Conservation (phyloP, 2,113 vertebrate species). For the Urocynchramus pylzowi region DNA sequence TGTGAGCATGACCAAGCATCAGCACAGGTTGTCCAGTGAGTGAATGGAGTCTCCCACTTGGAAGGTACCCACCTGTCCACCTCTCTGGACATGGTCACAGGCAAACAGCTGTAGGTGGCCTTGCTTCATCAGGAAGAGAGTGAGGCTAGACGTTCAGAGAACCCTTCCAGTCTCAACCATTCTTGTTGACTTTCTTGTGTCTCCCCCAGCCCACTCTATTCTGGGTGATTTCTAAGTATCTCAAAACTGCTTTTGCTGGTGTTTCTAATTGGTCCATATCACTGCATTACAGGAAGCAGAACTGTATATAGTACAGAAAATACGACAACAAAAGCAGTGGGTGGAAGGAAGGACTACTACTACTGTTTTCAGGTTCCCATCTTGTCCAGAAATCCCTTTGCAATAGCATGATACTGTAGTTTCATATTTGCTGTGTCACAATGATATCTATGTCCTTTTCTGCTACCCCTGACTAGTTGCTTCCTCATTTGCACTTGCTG, state of each 20-base stretch:
- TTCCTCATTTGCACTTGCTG: neutral
- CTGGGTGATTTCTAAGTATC: neutral
- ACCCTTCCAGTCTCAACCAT: neutral
- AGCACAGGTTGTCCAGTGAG: neutral
- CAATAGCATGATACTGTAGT: neutral
- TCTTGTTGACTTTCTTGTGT: neutral
- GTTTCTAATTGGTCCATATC: neutral
- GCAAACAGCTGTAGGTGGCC: neutral
- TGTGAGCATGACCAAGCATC: neutral
- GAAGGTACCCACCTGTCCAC: neutral
- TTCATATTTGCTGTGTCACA: neutral
- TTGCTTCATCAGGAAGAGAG: neutral
- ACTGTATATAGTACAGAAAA: neutral
- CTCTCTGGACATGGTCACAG: neutral
- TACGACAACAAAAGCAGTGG: neutral
- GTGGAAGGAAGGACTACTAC: neutral
- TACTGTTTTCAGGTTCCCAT: neutral
- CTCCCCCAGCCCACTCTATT: neutral
- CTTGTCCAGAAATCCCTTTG: neutral
- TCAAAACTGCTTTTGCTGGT: neutral
- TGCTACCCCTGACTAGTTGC: neutral
- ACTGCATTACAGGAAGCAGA: neutral
- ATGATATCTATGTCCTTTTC: neutral
- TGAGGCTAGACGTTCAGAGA: neutral
- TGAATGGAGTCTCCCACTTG: neutral